Evolutionary conservation across 2,797 vertebrate species (phyloP).

Genomic region (Pitangus sulphuratus): DNA sequence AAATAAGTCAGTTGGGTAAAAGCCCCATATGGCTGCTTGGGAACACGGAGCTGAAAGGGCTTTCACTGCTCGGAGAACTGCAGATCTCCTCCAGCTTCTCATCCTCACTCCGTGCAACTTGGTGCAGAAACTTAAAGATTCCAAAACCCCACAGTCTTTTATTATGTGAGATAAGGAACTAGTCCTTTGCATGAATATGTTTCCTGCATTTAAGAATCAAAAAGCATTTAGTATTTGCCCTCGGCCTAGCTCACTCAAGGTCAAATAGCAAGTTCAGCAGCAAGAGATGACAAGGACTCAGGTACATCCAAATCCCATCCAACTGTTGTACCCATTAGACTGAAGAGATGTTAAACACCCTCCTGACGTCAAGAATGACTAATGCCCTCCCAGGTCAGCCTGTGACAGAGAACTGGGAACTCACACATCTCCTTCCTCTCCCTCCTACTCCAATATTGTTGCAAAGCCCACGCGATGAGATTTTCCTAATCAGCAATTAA

Average conservation of each 20-base stretch:
- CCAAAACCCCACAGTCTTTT: not conserved
- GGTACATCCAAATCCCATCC: slow-evolving; percentile 15
- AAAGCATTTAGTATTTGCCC: not conserved
- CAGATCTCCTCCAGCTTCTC: slow-evolving; percentile 11
- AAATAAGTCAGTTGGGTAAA: not conserved
- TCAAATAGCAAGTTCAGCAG: slow-evolving; percentile 44
- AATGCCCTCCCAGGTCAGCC: not conserved
- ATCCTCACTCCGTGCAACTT: not conserved
- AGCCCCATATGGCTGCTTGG: slow-evolving; percentile 14
- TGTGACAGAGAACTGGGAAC: not conserved
- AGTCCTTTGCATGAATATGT: not conserved
- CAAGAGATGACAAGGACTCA: not conserved
- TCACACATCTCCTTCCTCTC: not conserved
- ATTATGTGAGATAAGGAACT: not conserved
- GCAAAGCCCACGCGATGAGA: not conserved
- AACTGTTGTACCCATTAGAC: not conserved
- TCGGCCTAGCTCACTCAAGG: not conserved
- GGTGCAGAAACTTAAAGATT: not conserved
- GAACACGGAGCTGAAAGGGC: slow-evolving; percentile 11
- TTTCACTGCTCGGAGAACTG: not conserved
- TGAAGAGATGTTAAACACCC: not conserved
- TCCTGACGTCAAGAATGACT: not conserved
- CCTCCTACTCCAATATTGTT: not conserved
- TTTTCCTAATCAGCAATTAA: slow-evolving; percentile 58
- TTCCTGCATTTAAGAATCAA: not conserved